Evolutionary conservation across 2,797 vertebrate species (phyloP).

Genomic region (Vireo griseus): DNA sequence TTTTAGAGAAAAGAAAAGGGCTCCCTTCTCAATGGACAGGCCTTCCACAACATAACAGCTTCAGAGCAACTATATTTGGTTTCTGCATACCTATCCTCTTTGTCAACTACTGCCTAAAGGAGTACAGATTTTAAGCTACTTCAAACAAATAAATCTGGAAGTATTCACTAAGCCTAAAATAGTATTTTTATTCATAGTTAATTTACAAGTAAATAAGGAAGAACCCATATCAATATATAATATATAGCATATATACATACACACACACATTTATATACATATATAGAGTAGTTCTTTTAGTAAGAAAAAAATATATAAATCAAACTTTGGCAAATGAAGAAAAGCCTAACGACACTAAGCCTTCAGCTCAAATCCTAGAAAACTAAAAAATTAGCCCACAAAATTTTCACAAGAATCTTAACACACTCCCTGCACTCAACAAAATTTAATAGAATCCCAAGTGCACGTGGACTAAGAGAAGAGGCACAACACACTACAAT

Average conservation of each 20-base stretch:
- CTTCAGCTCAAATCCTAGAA: neutral
- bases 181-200: neutral
- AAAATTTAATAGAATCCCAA: neutral
- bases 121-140: neutral
- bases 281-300: neutral
- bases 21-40: neutral
- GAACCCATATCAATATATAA: neutral
- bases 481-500: neutral
- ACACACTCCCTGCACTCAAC: neutral
- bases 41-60: neutral
- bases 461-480: neutral
- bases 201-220: neutral
- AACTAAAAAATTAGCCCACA: neutral
- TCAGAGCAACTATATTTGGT: neutral
- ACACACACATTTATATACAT: rapidly evolving
- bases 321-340: neutral
- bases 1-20: neutral
- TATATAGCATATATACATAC: rapidly evolving
- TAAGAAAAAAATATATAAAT: neutral
- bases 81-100: neutral
- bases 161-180: neutral
- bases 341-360: neutral
- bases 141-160: neutral
- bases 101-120: neutral
- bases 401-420: neutral